These are phyloP conservation scores for Nematolebias whitei DNA, from an alignment of 2,113 vertebrate genomes.

Conservation along the genomic window DNA sequence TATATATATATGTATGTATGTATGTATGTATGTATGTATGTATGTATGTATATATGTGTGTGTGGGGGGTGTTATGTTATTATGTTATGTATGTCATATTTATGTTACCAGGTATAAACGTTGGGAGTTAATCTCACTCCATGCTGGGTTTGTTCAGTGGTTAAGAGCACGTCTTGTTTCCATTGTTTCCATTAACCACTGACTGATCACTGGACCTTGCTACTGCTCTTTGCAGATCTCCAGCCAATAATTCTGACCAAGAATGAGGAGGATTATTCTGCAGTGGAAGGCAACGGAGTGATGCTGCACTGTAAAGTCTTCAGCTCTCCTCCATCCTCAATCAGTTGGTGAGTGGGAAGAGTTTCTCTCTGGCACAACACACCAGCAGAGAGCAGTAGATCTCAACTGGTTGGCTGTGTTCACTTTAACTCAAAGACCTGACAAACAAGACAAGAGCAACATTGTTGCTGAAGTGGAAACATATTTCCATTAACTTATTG, in stretches of 20 bases:
- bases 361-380: neutral
- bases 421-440: neutral
- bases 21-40: too few relatives aligned
- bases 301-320: conserved; percentile 89
- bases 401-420: conserved; percentile 23
- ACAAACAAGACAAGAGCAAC: neutral
- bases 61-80: too few relatives aligned
- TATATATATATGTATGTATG: too few relatives aligned
- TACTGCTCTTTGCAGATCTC: conserved; percentile 79
- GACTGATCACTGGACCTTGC: conserved; percentile 12
- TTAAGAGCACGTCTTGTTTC: neutral
- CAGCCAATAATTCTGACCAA: conserved; percentile 88
- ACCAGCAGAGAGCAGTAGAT: conserved; percentile 76
- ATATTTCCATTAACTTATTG: neutral
- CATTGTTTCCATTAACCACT: neutral
- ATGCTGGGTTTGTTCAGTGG: neutral
- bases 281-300: conserved; percentile 82
- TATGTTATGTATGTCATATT: too few relatives aligned
- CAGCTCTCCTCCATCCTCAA: conserved; percentile 84
- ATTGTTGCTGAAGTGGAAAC: conserved; percentile 1
- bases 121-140: neutral
- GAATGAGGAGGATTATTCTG: conserved; percentile 83
- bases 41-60: too few relatives aligned
- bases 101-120: neutral
- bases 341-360: conserved; percentile 83